These are phyloP conservation scores for Seriola quinqueradiata DNA, from an alignment of 2,113 vertebrate genomes.

Conservation along the genomic window DNA sequence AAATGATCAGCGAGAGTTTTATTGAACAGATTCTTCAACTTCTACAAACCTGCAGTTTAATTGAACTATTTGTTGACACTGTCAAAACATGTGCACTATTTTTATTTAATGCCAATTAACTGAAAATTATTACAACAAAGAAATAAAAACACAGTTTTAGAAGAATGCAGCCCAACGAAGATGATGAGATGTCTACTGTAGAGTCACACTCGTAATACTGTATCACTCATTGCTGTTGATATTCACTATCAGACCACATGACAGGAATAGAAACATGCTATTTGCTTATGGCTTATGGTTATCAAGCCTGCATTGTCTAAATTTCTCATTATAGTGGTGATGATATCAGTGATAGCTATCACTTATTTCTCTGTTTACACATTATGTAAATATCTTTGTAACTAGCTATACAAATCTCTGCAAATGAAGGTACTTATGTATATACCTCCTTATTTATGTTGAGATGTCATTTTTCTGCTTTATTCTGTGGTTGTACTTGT, in stretches of 20 bases:
- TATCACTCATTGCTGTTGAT: background rate
- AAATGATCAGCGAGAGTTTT: conserved; percentile 39
- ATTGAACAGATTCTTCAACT: conserved; percentile 43
- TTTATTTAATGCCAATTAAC: background rate
- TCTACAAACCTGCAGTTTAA: background rate
- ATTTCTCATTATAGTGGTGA: background rate
- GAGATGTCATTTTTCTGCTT: too few relatives aligned
- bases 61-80: conserved; percentile 22
- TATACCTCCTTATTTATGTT: too few relatives aligned
- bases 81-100: background rate
- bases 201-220: background rate
- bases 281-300: background rate
- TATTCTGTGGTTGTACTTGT: too few relatives aligned
- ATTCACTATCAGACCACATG: background rate
- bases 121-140: background rate
- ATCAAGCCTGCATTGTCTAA: background rate
- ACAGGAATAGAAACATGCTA: background rate
- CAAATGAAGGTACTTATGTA: too few relatives aligned
- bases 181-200: background rate
- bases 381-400: too few relatives aligned
- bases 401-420: too few relatives aligned
- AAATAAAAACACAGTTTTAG: background rate
- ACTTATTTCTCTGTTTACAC: too few relatives aligned
- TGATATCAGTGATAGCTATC: too few relatives aligned
- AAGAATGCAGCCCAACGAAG: background rate